phyloP scores from a whole-genome alignment of 2,797 vertebrate species.

The Lerista edwardsae region DNA sequence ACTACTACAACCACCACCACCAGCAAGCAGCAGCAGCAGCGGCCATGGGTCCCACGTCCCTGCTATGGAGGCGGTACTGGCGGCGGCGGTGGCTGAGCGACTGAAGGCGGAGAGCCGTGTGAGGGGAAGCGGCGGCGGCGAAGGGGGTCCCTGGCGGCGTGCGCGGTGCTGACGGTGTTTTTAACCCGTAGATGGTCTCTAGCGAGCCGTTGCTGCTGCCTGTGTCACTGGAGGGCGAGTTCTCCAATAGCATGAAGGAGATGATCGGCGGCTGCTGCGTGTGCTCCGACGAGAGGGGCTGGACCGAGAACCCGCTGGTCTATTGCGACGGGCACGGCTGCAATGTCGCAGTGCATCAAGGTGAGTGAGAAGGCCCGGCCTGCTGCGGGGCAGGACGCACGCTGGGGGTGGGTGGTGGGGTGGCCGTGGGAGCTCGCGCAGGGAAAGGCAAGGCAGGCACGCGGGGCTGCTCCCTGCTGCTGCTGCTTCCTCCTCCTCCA shows the following conservation, averaged over 20 bases:
- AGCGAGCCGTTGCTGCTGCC: constrained; percentile 87
- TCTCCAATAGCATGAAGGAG: constrained; percentile 99
- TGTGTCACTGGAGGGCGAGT: constrained; percentile 90
- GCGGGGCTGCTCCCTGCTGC: neutral
- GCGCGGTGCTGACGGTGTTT: constrained; percentile 73
- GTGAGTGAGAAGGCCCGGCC: constrained; percentile 77
- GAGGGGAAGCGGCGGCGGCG: constrained; percentile 29
- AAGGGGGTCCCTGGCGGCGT: no score
- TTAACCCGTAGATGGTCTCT: constrained; percentile 94
- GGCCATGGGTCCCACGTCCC: constrained; percentile 74
- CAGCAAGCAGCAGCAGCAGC: no score
- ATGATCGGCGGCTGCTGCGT: constrained; percentile 99
- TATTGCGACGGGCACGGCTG: constrained; percentile 99
- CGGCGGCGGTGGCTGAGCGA: constrained; percentile 76
- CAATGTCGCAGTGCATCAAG: constrained; percentile 98
- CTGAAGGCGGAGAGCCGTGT: constrained; percentile 74
- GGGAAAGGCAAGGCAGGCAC: no score
- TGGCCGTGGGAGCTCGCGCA: no score
- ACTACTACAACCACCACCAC: no score
- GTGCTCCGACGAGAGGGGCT: constrained; percentile 98
- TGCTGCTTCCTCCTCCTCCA: neutral
- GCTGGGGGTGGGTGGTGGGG: neutral
- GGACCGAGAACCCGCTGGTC: constrained; percentile 97
- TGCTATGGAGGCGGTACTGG: constrained; percentile 66
- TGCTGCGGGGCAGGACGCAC: constrained; percentile 13